phyloP scores from a whole-genome alignment of 2,888 invertebrate genomes.

The Ichneumoninae sp. region DNA sequence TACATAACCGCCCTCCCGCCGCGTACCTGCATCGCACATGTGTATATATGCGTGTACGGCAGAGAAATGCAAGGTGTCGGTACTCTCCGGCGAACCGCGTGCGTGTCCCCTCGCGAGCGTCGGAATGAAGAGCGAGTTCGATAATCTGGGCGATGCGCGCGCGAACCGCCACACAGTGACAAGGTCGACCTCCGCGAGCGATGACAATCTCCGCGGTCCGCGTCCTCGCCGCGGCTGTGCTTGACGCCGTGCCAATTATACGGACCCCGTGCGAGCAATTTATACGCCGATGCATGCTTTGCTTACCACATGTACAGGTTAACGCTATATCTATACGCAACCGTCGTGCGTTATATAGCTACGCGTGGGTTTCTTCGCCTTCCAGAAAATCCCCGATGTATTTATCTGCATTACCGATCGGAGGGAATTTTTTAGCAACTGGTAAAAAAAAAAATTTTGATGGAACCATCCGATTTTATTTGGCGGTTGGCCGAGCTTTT shows the following conservation, averaged over 20 bases:
- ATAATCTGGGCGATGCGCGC: conserved; percentile 30
- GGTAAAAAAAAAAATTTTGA: too few relatives aligned
- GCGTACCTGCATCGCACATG: neutral
- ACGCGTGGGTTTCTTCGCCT: neutral
- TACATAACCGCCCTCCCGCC: conserved; percentile 7
- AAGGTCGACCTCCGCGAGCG: conserved; percentile 69
- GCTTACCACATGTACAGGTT: conserved; percentile 32
- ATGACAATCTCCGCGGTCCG: conserved; percentile 70
- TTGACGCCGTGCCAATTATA: conserved; percentile 72
- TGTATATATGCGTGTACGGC: conserved; percentile 4
- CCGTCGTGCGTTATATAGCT: neutral
- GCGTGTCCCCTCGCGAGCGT: conserved; percentile 62
- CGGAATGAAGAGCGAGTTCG: conserved; percentile 52
- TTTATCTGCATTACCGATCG: neutral
- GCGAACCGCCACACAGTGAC: conserved; percentile 61
- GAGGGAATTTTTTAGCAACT: too few relatives aligned
- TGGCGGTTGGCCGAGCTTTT: too few relatives aligned
- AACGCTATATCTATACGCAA: conserved; percentile 10
- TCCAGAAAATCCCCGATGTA: neutral
- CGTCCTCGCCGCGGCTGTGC: conserved; percentile 51
- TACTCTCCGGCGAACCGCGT: conserved; percentile 29
- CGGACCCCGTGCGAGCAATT: conserved; percentile 67
- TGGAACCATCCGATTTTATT: too few relatives aligned
- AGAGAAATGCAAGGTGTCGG: conserved; percentile 39
- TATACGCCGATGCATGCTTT: conserved; percentile 67